Conservation (phyloP, 2,888 invertebrate species). For the Thereva unica region DNA sequence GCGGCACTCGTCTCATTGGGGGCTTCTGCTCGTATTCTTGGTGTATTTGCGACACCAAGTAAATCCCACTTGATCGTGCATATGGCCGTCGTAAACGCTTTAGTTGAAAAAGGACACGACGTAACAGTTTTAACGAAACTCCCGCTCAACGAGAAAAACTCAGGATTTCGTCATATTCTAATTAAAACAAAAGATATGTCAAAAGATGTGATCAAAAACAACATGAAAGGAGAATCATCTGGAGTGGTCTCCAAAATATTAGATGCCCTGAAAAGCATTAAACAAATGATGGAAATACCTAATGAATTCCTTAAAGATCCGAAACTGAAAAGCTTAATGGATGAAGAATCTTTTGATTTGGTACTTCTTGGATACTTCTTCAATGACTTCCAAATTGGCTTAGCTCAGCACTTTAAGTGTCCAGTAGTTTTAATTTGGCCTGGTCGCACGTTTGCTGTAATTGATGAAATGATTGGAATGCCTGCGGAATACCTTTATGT, state of each 20-base stretch:
- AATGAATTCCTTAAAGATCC: constrained; percentile 42
- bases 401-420: constrained; percentile 52
- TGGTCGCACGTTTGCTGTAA: constrained; percentile 47
- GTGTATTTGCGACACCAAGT: constrained; percentile 50
- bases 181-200: not conserved
- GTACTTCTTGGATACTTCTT: constrained; percentile 50
- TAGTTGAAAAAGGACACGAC: constrained; percentile 54
- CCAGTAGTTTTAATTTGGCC: constrained; percentile 49
- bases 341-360: constrained; percentile 48
- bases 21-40: too few relatives aligned
- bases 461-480: constrained; percentile 49
- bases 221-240: not conserved
- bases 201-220: not conserved
- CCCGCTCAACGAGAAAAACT: constrained; percentile 42
- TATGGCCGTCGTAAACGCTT: constrained; percentile 49
- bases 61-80: constrained; percentile 55
- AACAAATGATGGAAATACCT: not conserved
- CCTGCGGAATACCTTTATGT: constrained; percentile 48
- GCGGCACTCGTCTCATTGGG: too few relatives aligned
- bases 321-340: constrained; percentile 44
- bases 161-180: not conserved
- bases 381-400: constrained; percentile 52
- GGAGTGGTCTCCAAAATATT: not conserved
- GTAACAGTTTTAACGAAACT: constrained; percentile 51
- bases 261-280: not conserved